Evolutionary conservation across 2,113 vertebrate species (phyloP).

Genomic region (Gadus macrocephalus): DNA sequence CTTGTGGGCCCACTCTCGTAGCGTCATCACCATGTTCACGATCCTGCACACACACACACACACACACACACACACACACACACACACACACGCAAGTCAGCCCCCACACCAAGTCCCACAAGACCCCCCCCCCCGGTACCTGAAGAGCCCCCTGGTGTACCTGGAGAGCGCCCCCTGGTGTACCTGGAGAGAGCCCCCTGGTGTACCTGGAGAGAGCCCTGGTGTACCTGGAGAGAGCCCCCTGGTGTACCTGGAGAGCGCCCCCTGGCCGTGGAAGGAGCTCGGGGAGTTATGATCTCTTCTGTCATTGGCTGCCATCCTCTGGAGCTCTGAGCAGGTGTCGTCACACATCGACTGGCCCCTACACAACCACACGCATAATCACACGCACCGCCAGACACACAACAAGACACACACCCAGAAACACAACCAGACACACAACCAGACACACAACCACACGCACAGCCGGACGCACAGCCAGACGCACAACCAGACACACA

Average conservation of each 20-base stretch:
- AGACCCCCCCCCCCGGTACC: too few relatives aligned
- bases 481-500: not conserved
- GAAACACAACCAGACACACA: not conserved
- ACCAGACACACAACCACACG: too few relatives aligned
- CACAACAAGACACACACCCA: too few relatives aligned
- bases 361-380: constrained; percentile 55
- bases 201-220: too few relatives aligned
- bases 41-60: constrained; percentile 65
- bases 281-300: constrained; percentile 56
- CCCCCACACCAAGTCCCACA: too few relatives aligned
- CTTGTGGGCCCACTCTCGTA: constrained; percentile 89
- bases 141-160: too few relatives aligned
- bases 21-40: constrained; percentile 78
- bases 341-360: constrained; percentile 71
- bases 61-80: too few relatives aligned
- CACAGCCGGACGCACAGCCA: too few relatives aligned
- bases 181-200: too few relatives aligned
- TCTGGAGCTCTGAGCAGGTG: constrained; percentile 77
- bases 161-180: too few relatives aligned
- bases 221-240: not conserved
- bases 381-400: not conserved
- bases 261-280: constrained; percentile 66
- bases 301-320: constrained; percentile 64
- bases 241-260: constrained; percentile 58
- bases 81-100: too few relatives aligned